Evolutionary conservation across 2,888 invertebrate species (phyloP).

Genomic region (Fragum fragum): DNA sequence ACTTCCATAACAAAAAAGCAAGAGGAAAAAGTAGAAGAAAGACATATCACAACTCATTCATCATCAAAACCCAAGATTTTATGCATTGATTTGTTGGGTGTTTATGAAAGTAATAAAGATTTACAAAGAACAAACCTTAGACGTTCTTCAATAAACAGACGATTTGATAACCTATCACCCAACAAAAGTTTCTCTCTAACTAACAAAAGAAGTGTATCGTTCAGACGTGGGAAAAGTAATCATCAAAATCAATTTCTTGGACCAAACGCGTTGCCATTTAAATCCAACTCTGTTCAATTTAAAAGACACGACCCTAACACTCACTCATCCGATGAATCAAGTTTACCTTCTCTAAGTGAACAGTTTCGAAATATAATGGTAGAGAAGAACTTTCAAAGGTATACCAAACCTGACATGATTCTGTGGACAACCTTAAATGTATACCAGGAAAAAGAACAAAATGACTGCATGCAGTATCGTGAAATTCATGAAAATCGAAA

Average conservation of each 20-base stretch:
- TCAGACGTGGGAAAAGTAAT: neutral
- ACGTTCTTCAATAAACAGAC: neutral
- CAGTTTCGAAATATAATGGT: neutral
- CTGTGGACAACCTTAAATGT: conserved; percentile 34
- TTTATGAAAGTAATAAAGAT: conserved; percentile 16
- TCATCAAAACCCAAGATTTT: neutral
- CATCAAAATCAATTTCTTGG: too few relatives aligned
- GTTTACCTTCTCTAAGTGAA: neutral
- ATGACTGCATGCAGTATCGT: neutral
- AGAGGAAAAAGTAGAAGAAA: too few relatives aligned
- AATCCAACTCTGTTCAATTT: neutral
- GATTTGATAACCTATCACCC: neutral
- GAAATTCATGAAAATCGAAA: neutral
- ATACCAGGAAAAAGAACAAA: too few relatives aligned
- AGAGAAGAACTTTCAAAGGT: neutral
- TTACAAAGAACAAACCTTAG: conserved; percentile 1
- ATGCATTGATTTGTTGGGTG: conserved; percentile 11
- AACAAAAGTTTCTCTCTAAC: neutral
- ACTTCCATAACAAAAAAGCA: too few relatives aligned
- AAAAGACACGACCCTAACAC: neutral
- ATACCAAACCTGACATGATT: conserved; percentile 37
- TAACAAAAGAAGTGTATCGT: neutral
- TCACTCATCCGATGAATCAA: neutral
- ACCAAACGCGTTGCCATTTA: neutral
- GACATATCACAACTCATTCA: neutral